Conservation (phyloP, 2,888 invertebrate species). For the Chrysolina oricalcia region DNA sequence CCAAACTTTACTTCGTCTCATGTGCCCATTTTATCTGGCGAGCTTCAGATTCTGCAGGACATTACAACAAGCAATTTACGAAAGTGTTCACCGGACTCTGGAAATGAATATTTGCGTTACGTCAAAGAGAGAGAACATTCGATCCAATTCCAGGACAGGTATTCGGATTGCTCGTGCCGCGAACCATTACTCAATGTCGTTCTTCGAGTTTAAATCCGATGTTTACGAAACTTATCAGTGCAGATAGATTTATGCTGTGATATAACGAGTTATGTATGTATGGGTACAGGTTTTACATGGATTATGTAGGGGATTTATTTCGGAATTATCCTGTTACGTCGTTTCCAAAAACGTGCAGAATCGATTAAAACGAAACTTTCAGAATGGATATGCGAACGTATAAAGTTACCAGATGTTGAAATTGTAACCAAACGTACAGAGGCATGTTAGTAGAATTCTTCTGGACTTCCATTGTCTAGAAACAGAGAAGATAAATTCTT, state of each 20-base stretch:
- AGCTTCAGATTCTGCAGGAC: background rate
- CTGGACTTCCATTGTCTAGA: too few relatives aligned
- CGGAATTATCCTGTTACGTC: slow-evolving; percentile 29
- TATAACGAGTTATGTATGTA: slow-evolving; percentile 37
- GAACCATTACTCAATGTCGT: slow-evolving; percentile 40
- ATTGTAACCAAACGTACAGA: too few relatives aligned
- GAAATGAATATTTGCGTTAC: background rate
- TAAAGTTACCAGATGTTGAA: too few relatives aligned
- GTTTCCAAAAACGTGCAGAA: background rate
- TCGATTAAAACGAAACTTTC: background rate
- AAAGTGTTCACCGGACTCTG: background rate
- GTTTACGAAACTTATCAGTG: slow-evolving; percentile 43
- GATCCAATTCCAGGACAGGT: slow-evolving; percentile 19
- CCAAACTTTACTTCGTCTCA: too few relatives aligned
- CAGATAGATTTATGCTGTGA: slow-evolving; percentile 44
- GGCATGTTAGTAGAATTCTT: too few relatives aligned
- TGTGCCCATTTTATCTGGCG: too few relatives aligned
- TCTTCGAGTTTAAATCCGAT: slow-evolving; percentile 35
- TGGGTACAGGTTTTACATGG: slow-evolving; percentile 20
- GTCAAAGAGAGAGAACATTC: background rate
- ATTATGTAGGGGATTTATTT: slow-evolving; percentile 28
- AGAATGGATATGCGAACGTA: background rate
- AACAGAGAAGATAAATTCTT: too few relatives aligned
- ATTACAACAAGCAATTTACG: background rate
- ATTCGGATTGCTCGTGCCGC: slow-evolving; percentile 11